Evolutionary conservation across 2,113 vertebrate genomes (phyloP), one percentile per base, ranked within the genome.

Genomic region (Sula dactylatra): DNA sequence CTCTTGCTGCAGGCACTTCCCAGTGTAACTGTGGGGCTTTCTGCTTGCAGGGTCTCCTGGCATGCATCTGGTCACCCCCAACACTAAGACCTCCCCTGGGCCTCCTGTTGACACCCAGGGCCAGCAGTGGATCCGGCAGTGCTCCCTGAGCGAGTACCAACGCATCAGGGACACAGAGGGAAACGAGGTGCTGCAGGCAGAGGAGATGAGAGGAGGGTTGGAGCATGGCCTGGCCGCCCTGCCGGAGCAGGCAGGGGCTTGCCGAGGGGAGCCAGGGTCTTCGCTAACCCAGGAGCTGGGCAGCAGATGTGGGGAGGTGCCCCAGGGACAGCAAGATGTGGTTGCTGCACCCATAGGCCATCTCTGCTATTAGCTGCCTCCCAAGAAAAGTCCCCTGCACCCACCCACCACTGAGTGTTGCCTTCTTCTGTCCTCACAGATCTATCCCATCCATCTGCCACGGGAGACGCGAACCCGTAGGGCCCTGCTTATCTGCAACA

Each of bases 401-500:
- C 7, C 34, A 52, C 24, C 6, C 40, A 10, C 24, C 1, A 0
- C 40, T 49, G 55, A 82, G 42, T 4, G 0, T n/a, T 11, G 10
- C 76, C 83, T 61, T 45, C 24, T 29, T 49, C 21, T 2, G 3
- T 64, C 31, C 74, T 42, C 62, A 29, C 89, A 99, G 99, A 95
- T 98, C 69, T 99, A 99, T 65, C 34, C 55, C 19, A 93, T 96
- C 15, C 22, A 21, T 34, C 70, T 36, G 7, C 91, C 93, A 2
- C 31, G 59, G 4, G 66, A 93, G 34, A 42, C 9, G 0, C 84
- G 85, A 67, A 98, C 88, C 17, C 98, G 98, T 9, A 45, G 98
- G 81, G 98, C 98, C 47, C 94, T 99, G 86, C 93, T 99, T 6
- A 98, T 99, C 93, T 99, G 98, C 76, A 99, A 99, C 61, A 97